Evolutionary conservation across 2,888 invertebrate species (phyloP).

Genomic region (Horisme vitalbata): DNA sequence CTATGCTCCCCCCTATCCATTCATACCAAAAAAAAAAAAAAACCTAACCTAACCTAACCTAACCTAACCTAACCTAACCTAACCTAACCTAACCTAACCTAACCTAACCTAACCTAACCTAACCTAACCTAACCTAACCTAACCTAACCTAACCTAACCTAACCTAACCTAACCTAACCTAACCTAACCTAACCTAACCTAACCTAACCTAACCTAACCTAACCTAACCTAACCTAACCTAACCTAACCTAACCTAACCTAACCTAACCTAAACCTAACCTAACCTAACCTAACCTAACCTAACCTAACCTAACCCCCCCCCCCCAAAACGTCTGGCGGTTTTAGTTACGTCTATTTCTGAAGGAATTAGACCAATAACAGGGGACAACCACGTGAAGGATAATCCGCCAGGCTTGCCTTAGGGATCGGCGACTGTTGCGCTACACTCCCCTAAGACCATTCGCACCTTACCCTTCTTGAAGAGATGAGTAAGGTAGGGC

Average conservation of each 20-base stretch:
- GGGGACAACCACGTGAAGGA: too few species aligned
- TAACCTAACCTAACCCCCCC: slow-evolving; percentile 28
- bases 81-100: slow-evolving; percentile 18
- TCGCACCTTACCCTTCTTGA: too few species aligned
- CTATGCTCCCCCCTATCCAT: too few species aligned
- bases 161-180: slow-evolving; percentile 22
- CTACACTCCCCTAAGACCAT: too few species aligned
- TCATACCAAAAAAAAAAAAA: too few species aligned
- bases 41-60: slow-evolving; percentile 8
- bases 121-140: slow-evolving; percentile 19
- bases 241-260: slow-evolving; percentile 17
- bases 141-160: slow-evolving; percentile 17
- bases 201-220: slow-evolving; percentile 22
- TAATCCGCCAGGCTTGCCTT: too few species aligned
- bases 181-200: slow-evolving; percentile 21
- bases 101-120: slow-evolving; percentile 22
- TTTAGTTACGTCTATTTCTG: too few species aligned
- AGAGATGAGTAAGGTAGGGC: too few species aligned
- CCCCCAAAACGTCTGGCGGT: too few species aligned
- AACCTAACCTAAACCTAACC: too few species aligned
- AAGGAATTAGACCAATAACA: too few species aligned
- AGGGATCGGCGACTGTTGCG: too few species aligned
- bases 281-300: slow-evolving; percentile 19
- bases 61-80: slow-evolving; percentile 13
- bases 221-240: slow-evolving; percentile 22